These are phyloP conservation scores for Siphamia tubifer DNA, from an alignment of 2,113 vertebrate genomes.

Conservation along the genomic window DNA sequence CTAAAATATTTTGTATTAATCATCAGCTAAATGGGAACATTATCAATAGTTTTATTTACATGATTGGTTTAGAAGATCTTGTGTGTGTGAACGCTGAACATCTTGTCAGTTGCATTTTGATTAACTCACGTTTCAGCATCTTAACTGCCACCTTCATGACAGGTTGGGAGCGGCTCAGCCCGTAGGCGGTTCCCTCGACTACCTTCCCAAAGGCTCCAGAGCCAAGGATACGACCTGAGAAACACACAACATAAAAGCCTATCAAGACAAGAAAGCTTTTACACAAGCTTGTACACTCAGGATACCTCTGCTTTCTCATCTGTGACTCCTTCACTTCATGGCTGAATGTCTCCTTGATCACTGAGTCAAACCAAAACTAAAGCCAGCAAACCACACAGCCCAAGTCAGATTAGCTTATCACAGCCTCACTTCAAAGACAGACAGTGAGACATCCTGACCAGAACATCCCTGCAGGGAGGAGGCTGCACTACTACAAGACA, in stretches of 20 bases:
- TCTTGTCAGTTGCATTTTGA: background rate
- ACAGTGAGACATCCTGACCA: conserved; percentile 20
- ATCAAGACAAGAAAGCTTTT: background rate
- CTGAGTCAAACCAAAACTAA: conserved; percentile 25
- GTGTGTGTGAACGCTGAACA: too few species aligned
- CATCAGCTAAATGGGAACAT: background rate
- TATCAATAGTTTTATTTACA: background rate
- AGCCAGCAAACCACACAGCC: conserved; percentile 5
- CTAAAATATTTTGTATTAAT: too few species aligned
- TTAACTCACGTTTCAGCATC: conserved; percentile 96
- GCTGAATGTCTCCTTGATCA: conserved; percentile 38
- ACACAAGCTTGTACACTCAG: conserved; percentile 11
- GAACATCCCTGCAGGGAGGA: conserved; percentile 30
- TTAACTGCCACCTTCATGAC: conserved; percentile 99
- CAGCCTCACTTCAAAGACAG: conserved; percentile 51
- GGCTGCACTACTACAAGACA: background rate
- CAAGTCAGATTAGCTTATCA: conserved; percentile 26
- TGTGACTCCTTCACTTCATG: conserved; percentile 18
- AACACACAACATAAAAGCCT: background rate
- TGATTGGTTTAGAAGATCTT: too few species aligned
- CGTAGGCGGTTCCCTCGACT: conserved; percentile 96
- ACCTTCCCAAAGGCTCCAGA: conserved; percentile 98
- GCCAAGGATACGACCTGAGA: conserved; percentile 92
- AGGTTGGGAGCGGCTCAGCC: conserved; percentile 93
- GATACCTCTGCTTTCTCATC: conserved; percentile 31